Evolutionary conservation across 2,888 invertebrate species (phyloP).

Genomic region (Colostygia pectinataria): DNA sequence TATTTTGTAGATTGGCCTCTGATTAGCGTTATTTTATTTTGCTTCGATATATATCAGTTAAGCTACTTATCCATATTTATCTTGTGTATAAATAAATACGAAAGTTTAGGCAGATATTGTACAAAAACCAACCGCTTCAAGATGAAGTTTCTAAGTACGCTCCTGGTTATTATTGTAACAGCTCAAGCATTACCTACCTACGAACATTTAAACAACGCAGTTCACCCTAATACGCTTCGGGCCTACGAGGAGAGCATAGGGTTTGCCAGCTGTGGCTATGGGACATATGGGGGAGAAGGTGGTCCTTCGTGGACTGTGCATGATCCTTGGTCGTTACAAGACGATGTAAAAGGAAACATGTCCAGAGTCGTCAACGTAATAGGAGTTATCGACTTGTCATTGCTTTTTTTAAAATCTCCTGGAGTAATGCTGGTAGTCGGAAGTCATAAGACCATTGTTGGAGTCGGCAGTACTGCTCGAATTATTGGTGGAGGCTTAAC

Average conservation of each 20-base stretch:
- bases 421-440: slow-evolving; percentile 26
- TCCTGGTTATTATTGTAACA: slow-evolving; percentile 11
- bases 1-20: too few relatives aligned
- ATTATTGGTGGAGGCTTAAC: slow-evolving; percentile 29
- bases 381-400: slow-evolving; percentile 29
- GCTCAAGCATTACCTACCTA: slow-evolving; percentile 14
- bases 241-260: slow-evolving; percentile 5
- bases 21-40: too few relatives aligned
- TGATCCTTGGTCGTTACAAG: slow-evolving; percentile 24
- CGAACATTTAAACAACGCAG: too few relatives aligned
- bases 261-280: slow-evolving; percentile 16
- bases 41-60: too few relatives aligned
- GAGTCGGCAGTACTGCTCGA: slow-evolving; percentile 19
- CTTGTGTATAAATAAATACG: too few relatives aligned
- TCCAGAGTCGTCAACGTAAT: slow-evolving; percentile 19
- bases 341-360: slow-evolving; percentile 10
- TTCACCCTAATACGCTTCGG: slow-evolving; percentile 1
- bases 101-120: too few relatives aligned
- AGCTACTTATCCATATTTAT: too few relatives aligned
- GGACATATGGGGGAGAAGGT: slow-evolving; percentile 27
- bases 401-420: slow-evolving; percentile 22
- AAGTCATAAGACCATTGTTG: slow-evolving; percentile 26
- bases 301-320: slow-evolving; percentile 27
- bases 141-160: slow-evolving; percentile 17
- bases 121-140: too few relatives aligned